Conservation (phyloP, 2,113 vertebrate species). For the Chaenocephalus aceratus region DNA sequence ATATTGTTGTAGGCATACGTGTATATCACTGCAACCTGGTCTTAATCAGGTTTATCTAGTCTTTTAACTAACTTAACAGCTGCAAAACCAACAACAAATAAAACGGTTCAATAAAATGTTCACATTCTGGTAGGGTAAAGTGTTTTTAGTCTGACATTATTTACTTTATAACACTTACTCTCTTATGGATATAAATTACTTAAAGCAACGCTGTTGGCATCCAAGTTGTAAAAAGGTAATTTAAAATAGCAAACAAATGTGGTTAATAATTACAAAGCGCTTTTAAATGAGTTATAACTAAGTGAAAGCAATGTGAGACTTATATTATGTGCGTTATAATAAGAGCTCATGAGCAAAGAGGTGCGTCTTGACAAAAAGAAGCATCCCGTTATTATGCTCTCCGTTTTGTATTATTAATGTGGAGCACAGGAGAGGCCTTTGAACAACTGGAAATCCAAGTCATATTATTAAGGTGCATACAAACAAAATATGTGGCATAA, state of each 20-base stretch:
- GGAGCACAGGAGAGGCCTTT: slow-evolving; percentile 21
- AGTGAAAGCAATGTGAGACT: slow-evolving; percentile 34
- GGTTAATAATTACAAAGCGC: slow-evolving; percentile 8
- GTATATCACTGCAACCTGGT: slow-evolving; percentile 9
- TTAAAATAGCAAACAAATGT: neutral
- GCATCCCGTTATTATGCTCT: slow-evolving; percentile 19
- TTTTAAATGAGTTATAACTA: slow-evolving; percentile 10
- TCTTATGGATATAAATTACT: neutral
- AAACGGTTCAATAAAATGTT: slow-evolving; percentile 15
- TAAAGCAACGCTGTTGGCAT: slow-evolving; percentile 18
- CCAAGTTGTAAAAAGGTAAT: neutral
- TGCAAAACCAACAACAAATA: neutral
- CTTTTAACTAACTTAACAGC: slow-evolving; percentile 12
- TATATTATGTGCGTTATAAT: slow-evolving; percentile 17
- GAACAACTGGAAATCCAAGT: slow-evolving; percentile 42
- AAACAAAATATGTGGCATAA: slow-evolving; percentile 15
- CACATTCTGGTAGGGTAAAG: slow-evolving; percentile 2
- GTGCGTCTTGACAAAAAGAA: slow-evolving; percentile 17
- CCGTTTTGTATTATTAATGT: slow-evolving; percentile 60
- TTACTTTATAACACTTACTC: slow-evolving; percentile 15
- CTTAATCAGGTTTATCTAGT: slow-evolving; percentile 24
- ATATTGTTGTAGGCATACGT: slow-evolving; percentile 3
- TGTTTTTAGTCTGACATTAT: slow-evolving; percentile 17
- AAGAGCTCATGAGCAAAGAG: slow-evolving; percentile 6
- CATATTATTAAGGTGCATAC: slow-evolving; percentile 39